These are phyloP conservation scores for Euplexia lucipara DNA, from an alignment of 2,888 invertebrate genomes.

Conservation along the genomic window DNA sequence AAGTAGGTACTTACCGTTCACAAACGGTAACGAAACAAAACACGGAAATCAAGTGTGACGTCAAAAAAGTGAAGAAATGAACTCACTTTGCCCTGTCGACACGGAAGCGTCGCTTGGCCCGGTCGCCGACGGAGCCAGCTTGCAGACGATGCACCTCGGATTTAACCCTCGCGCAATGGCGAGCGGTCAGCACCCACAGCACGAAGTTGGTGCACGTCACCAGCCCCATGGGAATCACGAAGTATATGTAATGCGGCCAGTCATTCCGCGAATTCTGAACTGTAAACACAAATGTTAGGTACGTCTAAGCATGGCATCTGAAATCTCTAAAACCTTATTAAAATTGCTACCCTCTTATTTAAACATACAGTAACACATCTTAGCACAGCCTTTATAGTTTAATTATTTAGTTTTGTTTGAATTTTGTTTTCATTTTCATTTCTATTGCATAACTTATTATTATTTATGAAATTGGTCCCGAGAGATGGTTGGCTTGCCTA, in stretches of 20 bases:
- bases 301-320: background rate
- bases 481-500: too few relatives aligned
- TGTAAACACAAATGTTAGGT: constrained; percentile 65
- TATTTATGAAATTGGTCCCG: too few relatives aligned
- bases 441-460: too few relatives aligned
- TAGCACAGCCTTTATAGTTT: too few relatives aligned
- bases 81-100: constrained; percentile 93
- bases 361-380: too few relatives aligned
- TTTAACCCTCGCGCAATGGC: constrained; percentile 94
- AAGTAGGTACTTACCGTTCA: constrained; percentile 8
- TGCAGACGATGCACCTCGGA: constrained; percentile 94
- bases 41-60: background rate
- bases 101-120: constrained; percentile 91
- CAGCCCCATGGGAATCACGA: constrained; percentile 92
- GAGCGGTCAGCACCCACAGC: constrained; percentile 93
- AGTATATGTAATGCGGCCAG: constrained; percentile 91
- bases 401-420: too few relatives aligned
- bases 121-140: constrained; percentile 91
- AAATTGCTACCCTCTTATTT: too few relatives aligned
- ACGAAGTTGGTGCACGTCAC: constrained; percentile 92
- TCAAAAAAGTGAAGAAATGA: background rate
- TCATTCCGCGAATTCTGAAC: constrained; percentile 81
- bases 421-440: too few relatives aligned
- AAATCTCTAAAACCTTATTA: background rate
- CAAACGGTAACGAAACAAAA: constrained; percentile 3